Evolutionary conservation across 1,140 invertebrate genomes (phyloP), one percentile per base, ranked within the genome.

Genomic region (Harlomillsia oculata): DNA sequence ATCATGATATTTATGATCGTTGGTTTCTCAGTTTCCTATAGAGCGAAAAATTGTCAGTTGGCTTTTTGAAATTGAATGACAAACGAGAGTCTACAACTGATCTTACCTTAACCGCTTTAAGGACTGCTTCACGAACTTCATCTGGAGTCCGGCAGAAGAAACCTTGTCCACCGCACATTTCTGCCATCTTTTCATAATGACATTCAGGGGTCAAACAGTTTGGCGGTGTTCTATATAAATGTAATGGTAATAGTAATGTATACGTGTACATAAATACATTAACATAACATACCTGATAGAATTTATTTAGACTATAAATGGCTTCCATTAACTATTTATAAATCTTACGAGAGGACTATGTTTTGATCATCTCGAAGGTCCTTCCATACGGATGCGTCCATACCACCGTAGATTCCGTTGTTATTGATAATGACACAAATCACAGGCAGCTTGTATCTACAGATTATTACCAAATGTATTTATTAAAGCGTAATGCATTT

Each of bases 351-450:
- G 11, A 74, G 48, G 16, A 72, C 67, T 14, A 80, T 68, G 65
- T 89, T 82, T 45, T 76, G 74, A 9, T 78, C 75, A 67, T 82
- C 80, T 43, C 56, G 36, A 16, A 93, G 75, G 26, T 80, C 77
- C 37, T 79, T 70, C 69, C 82, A 89, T 3, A 79, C 78, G 48
- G 92, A 83, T 53, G 80, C 74, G 67, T 87, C 82, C 21, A 95
- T 75, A 13, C 93, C 92, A 41, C 82, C 80, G 69, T 91, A 92
- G 65, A 97, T 96, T 46, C 93, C 94, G 72, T 87, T 92, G 74
- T 98, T 98, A 73, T 97, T 98, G 0, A 98, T 80, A 62, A 98
- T 84, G 14, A 97, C 78, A 57, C 95, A 81, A 32, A 92, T 82
- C 29, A 97, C 79, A 1, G 93, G 92, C 49, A 98, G 74, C 60